Base-by-base conservation (phyloP, 2,888 invertebrate genomes). In the Petrolisthes manimaculis region DNA sequence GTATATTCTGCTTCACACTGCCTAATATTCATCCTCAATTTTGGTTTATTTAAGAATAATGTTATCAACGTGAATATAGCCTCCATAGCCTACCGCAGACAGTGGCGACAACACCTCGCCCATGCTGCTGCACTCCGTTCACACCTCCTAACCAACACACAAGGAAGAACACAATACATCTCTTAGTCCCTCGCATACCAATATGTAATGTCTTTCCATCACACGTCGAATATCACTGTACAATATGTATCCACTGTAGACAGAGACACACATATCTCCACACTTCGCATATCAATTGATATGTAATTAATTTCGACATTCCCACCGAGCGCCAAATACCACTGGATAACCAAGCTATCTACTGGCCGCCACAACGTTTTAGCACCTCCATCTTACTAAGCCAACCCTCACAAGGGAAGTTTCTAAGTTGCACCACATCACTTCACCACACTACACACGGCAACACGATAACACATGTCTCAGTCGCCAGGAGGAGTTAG, bases 391-490 rank as follows among this genome's bases (percentile, higher is more conserved):
- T 37, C 37, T 37, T 2, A 37, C 37, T 37, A 37, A 2, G 37
- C 37, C 37, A 37, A 37, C 37, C 37, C 37, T 37, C 37, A 37
- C 37, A 37, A 0, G 37, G 37, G 37, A 37, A 37, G 37, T 37
- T 37, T 37, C 37, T 37, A 37, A 37, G 18, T 61, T 61, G 9
- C 61, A 61, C 61, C 61, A 18, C 61, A 61, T 61, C 61, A 61
- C 61, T 61, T 61, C 61, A 12, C 18, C 9, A 61, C 3, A 12
- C 9, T 9, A 61, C 61, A 61, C 61, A 18, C 71, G 21, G 5
- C 55, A 81, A 75, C 54, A 87, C 86, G 83, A 83, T 74, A 56
- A 67, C 87, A 87, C 87, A 87, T 83, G 87, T 87, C 83, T 80
- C 87, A 51, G 54, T 55, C 53, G 77, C 78, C 54, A 78, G 37